Evolutionary conservation across 2,888 invertebrate genomes (phyloP).

Genomic region (Dicranocentrus wangi): DNA sequence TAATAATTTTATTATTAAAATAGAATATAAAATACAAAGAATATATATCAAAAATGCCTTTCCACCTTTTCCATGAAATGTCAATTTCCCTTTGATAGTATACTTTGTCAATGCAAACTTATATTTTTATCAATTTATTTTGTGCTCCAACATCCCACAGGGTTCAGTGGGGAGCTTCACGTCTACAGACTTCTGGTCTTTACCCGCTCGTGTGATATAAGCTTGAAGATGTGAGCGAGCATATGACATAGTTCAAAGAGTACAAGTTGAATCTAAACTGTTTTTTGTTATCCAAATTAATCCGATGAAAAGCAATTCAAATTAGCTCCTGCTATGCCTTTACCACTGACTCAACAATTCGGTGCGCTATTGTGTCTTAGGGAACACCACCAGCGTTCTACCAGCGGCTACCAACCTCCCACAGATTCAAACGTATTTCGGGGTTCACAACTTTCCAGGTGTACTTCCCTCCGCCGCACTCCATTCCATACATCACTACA

Average conservation of each 20-base stretch:
- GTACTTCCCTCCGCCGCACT: no score
- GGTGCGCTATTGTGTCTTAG: constrained; percentile 24
- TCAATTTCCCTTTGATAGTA: not conserved
- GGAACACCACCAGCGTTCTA: not conserved
- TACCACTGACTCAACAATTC: constrained; percentile 42
- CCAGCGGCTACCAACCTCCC: constrained; percentile 51
- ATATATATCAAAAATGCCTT: not conserved
- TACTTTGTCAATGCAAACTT: not conserved
- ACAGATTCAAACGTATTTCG: constrained; percentile 48
- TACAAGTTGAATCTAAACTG: constrained; percentile 23
- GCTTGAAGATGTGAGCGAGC: not conserved
- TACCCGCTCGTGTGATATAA: no score
- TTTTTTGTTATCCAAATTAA: constrained; percentile 54
- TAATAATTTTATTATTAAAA: not conserved
- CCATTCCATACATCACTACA: not conserved
- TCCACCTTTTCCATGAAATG: constrained; percentile 5
- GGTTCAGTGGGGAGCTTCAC: constrained; percentile 47
- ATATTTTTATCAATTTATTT: not conserved
- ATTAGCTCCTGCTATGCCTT: constrained; percentile 61
- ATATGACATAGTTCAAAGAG: constrained; percentile 43
- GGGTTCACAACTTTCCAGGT: constrained; percentile 28
- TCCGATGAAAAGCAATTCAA: constrained; percentile 60
- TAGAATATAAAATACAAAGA: not conserved
- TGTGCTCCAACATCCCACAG: not conserved
- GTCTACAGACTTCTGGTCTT: constrained; percentile 51